These are phyloP conservation scores for Neoseiulus cucumeris DNA, from an alignment of 1,140 invertebrate species.

Conservation along the genomic window DNA sequence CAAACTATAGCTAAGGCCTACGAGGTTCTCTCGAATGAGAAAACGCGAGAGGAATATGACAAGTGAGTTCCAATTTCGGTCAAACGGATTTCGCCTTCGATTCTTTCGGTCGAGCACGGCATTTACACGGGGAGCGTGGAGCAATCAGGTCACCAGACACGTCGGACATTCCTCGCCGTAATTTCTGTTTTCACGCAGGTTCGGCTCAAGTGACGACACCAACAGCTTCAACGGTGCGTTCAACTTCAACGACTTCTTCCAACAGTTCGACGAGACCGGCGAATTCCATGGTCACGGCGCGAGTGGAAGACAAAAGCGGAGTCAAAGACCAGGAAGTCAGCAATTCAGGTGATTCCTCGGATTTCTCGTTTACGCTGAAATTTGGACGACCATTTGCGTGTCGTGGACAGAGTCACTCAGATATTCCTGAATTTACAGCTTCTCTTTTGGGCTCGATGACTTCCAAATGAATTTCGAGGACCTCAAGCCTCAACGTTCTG, in stretches of 20 bases:
- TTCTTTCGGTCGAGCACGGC: not conserved
- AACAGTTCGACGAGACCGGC: conserved; percentile 21
- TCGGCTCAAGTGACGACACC: not conserved
- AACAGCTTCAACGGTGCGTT: conserved; percentile 17
- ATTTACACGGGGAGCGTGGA: not conserved
- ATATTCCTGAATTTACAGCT: too few species aligned
- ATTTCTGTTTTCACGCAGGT: not conserved
- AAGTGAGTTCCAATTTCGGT: conserved; percentile 20
- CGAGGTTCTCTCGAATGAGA: conserved; percentile 27
- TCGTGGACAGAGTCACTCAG: too few species aligned
- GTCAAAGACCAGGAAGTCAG: too few species aligned
- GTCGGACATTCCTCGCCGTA: not conserved
- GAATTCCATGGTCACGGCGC: conserved; percentile 18
- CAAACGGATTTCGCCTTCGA: not conserved
- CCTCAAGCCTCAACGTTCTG: too few species aligned
- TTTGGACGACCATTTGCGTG: too few species aligned
- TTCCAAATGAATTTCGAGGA: too few species aligned
- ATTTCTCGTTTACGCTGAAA: too few species aligned
- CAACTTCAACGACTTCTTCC: conserved; percentile 26
- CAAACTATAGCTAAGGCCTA: conserved; percentile 29
- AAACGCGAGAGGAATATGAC: conserved; percentile 27
- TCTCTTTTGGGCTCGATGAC: too few species aligned
- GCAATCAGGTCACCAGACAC: not conserved
- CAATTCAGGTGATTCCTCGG: too few species aligned
- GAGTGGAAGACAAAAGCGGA: too few species aligned